Conservation (phyloP, 2,797 vertebrate genomes). For the Adelosebastes latens region DNA sequence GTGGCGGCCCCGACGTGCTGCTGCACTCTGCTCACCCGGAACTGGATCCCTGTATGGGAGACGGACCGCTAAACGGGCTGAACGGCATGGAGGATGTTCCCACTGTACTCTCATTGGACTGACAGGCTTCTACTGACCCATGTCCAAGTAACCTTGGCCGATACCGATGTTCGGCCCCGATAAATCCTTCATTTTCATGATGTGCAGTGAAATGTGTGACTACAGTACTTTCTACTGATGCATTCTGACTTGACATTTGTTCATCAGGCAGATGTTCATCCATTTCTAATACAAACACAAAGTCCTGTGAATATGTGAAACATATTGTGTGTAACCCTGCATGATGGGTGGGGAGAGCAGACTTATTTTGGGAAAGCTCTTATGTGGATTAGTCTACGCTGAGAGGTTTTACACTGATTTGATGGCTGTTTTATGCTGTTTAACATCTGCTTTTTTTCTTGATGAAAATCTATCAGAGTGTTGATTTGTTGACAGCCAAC, state of each 20-base stretch:
- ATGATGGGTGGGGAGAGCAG: neutral
- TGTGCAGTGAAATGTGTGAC: no score
- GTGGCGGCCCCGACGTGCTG: no score
- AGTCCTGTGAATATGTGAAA: neutral
- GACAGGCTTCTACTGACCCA: no score
- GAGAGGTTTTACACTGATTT: slow-evolving; percentile 50
- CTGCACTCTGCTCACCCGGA: no score
- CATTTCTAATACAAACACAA: neutral
- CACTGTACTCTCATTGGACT: no score
- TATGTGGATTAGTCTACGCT: slow-evolving; percentile 43
- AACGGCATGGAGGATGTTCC: no score
- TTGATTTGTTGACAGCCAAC: neutral
- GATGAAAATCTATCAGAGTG: neutral
- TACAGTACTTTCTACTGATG: no score
- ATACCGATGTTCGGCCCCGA: no score
- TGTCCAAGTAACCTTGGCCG: no score
- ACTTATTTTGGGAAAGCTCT: slow-evolving; percentile 58
- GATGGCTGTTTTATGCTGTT: slow-evolving; percentile 32
- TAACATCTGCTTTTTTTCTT: neutral
- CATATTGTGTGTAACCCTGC: neutral
- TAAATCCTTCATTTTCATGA: no score
- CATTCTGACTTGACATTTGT: neutral
- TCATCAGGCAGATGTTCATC: neutral
- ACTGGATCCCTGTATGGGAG: no score
- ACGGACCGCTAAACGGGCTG: no score